Percentiles rank a stretch among this genome's conserved stretches.
Evolutionary conservation across 1,140 invertebrate species (phyloP).

Genomic region (Drusus annulatus): DNA sequence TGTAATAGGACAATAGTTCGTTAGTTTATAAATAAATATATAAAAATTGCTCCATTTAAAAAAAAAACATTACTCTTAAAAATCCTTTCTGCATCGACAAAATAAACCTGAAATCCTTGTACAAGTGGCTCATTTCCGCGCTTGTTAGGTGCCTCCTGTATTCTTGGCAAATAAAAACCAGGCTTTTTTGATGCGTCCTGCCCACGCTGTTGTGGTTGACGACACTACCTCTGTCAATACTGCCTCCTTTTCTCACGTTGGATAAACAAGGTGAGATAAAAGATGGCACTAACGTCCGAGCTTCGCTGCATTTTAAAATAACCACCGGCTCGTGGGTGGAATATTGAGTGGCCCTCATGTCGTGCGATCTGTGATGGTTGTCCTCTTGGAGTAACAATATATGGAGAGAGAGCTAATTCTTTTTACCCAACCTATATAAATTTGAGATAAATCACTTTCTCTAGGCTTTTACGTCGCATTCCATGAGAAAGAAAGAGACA

Average conservation of each 20-base stretch:
- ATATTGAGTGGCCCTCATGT: not conserved
- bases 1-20: no score
- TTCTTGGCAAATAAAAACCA: constrained; percentile 8
- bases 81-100: no score
- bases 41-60: no score
- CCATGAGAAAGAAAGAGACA: no score
- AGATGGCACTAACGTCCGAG: not conserved
- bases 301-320: constrained; percentile 16
- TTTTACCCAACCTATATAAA: no score
- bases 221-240: not conserved
- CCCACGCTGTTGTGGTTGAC: not conserved
- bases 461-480: no score
- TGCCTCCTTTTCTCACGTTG: constrained; percentile 6
- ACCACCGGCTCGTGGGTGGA: not conserved
- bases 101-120: no score
- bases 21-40: no score
- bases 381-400: no score
- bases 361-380: constrained; percentile 29
- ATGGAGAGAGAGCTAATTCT: no score
- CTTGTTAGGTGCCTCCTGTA: not conserved
- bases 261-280: constrained; percentile 8
- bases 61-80: no score
- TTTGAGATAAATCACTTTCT: no score
- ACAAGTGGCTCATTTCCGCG: not conserved
- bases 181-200: not conserved